These are phyloP conservation scores for Chlorops oryzae DNA, from an alignment of 1,140 invertebrate species.

Conservation along the genomic window DNA sequence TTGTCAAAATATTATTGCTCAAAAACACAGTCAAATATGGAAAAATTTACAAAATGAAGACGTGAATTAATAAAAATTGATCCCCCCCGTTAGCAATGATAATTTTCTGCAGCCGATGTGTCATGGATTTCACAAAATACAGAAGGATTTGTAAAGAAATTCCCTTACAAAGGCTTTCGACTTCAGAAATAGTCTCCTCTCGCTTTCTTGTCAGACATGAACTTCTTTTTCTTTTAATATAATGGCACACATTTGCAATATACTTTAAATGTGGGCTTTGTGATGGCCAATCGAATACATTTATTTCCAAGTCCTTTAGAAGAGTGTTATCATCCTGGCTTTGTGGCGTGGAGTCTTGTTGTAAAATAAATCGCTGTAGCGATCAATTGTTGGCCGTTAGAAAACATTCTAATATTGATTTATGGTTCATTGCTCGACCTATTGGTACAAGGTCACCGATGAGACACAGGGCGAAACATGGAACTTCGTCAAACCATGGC, in stretches of 20 bases:
- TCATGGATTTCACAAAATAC: conserved; percentile 9
- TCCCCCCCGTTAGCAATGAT: neutral
- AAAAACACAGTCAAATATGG: no score
- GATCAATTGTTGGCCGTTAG: neutral
- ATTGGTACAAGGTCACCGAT: conserved; percentile 4
- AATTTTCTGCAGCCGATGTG: conserved; percentile 3
- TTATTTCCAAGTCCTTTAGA: conserved; percentile 1
- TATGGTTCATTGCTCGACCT: conserved; percentile 3
- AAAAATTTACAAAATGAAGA: no score
- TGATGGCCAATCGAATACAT: conserved; percentile 2
- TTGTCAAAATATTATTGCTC: no score
- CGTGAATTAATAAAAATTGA: conserved; percentile 6
- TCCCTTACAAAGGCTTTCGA: conserved; percentile 4
- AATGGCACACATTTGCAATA: conserved; percentile 1
- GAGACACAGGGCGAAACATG: neutral
- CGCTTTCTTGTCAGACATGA: neutral
- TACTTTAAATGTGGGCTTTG: conserved; percentile 6
- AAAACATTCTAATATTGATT: neutral
- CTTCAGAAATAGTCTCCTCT: conserved; percentile 5
- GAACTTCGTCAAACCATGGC: conserved; percentile 4
- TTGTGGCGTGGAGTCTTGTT: no score
- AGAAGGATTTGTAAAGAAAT: neutral
- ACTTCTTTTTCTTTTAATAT: conserved; percentile 1
- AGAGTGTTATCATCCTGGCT: neutral
- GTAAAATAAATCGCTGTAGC: neutral